Conservation (phyloP, 2,113 vertebrate species). For the Coptodon rendalli region DNA sequence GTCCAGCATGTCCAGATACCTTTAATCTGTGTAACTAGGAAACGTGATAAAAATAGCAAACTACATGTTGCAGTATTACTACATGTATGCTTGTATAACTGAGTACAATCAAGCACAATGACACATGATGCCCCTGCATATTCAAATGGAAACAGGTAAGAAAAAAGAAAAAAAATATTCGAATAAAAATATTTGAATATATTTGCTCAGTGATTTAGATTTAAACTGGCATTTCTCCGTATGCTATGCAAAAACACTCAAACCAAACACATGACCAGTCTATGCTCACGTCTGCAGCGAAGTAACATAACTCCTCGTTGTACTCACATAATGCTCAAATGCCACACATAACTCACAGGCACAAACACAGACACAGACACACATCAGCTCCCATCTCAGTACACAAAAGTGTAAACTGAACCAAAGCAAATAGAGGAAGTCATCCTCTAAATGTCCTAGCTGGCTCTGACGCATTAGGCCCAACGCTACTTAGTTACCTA, state of each 20-base stretch:
- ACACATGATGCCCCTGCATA: not conserved
- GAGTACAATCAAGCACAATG: conserved; percentile 15
- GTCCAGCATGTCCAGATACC: conserved; percentile 73
- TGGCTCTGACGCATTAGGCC: conserved; percentile 25
- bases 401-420: conserved; percentile 57
- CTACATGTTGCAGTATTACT: conserved; percentile 12
- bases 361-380: conserved; percentile 26
- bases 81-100: conserved; percentile 2
- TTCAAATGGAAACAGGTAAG: conserved; percentile 52
- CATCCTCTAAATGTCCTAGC: conserved; percentile 47
- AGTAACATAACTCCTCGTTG: conserved; percentile 51
- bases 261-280: conserved; percentile 17
- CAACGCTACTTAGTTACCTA: conserved; percentile 34
- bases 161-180: not conserved
- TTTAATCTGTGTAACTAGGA: conserved; percentile 33
- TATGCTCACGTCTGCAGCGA: conserved; percentile 8
- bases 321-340: conserved; percentile 57
- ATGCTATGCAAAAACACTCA: not conserved
- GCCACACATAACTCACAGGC: conserved; percentile 41
- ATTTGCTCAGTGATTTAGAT: not conserved
- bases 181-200: not conserved
- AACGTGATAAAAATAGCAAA: conserved; percentile 33
- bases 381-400: conserved; percentile 26
- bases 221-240: not conserved
- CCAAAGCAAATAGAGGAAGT: conserved; percentile 50